Conservation (phyloP, 92 coral and sea anemone species). For the Porites lobata region DNA sequence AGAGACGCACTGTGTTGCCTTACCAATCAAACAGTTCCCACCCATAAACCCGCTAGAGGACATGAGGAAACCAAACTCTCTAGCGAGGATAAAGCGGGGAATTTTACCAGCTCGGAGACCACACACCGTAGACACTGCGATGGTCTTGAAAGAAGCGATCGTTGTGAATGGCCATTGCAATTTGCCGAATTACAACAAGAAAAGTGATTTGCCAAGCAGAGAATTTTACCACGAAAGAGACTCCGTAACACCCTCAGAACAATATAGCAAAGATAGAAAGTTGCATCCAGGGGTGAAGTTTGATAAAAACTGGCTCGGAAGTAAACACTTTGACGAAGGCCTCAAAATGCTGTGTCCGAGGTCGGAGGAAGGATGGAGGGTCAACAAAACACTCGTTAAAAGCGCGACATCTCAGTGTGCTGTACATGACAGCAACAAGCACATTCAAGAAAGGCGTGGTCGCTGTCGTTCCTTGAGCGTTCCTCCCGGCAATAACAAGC, state of each 20-base stretch:
- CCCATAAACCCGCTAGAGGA: conserved; percentile 75
- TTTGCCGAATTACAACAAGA: conserved; percentile 11
- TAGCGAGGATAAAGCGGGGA: conserved; percentile 3
- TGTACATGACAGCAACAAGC: not conserved
- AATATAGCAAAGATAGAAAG: not conserved
- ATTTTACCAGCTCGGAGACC: conserved; percentile 42
- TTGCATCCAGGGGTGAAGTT: not conserved
- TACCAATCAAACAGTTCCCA: conserved; percentile 82
- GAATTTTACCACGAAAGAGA: not conserved
- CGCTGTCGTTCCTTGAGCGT: conserved; percentile 3
- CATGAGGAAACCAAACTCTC: not conserved
- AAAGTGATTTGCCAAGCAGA: not conserved
- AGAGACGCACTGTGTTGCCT: conserved; percentile 7
- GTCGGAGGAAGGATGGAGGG: not conserved
- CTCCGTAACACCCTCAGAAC: not conserved
- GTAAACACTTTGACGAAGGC: not conserved
- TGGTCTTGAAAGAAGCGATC: conserved; percentile 20
- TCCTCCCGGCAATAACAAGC: not conserved
- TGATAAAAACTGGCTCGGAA: not conserved
- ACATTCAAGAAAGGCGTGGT: not conserved
- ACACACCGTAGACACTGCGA: conserved; percentile 60
- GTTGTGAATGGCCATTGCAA: conserved; percentile 26
- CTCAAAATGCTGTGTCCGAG: not conserved
- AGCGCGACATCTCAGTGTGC: not conserved
- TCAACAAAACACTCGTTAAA: not conserved